phyloP scores from a whole-genome alignment of 2,113 vertebrate genomes.

The Heterocephalus glaber region DNA sequence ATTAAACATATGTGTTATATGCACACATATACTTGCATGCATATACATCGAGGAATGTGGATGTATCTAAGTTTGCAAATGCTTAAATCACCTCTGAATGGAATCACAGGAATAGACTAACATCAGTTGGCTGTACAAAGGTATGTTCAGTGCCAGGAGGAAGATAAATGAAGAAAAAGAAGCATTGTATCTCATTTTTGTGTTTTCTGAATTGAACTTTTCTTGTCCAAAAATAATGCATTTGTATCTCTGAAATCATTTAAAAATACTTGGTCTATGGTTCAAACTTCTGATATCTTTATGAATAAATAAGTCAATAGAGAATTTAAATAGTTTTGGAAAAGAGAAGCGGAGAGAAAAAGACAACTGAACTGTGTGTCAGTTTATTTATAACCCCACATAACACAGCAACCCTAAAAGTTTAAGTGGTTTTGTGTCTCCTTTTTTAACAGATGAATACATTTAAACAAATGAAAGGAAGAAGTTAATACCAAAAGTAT shows the following conservation, averaged over 20 bases:
- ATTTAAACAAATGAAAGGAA: background rate
- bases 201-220: background rate
- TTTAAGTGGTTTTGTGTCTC: background rate
- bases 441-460: background rate
- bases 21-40: background rate
- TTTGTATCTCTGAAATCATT: background rate
- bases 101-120: background rate
- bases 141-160: background rate
- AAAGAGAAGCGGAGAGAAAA: background rate
- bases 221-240: background rate
- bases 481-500: background rate
- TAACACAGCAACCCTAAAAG: background rate
- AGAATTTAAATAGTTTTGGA: background rate
- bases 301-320: background rate
- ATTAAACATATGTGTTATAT: background rate
- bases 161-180: background rate
- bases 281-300: background rate
- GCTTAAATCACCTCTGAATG: background rate
- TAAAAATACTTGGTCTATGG: background rate
- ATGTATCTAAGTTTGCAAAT: no score
- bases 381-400: background rate
- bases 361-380: background rate
- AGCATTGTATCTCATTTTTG: rapidly evolving
- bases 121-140: background rate
- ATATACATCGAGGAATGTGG: background rate